A percentile compares a stretch with the other conserved stretches of the same genome.
phyloP scores from a whole-genome alignment of 2,113 vertebrate species.

The Zosterops japonicus region DNA sequence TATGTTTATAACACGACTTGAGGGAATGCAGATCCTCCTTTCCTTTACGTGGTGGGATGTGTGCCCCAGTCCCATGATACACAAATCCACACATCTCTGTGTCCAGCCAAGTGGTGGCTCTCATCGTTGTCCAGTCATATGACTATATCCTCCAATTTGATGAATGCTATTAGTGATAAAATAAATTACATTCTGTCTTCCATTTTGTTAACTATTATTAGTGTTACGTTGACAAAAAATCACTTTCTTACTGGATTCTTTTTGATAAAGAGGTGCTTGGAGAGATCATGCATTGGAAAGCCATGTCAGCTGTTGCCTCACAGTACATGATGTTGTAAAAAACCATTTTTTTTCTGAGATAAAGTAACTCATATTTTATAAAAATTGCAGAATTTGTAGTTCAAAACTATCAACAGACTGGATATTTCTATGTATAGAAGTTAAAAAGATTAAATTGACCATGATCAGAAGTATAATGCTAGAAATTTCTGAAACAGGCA shows the following conservation, averaged over 20 bases:
- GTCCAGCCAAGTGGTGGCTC: background rate
- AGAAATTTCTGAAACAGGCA: background rate
- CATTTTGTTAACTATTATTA: background rate
- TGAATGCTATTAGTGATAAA: background rate
- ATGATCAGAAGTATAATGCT: background rate
- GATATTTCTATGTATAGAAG: background rate
- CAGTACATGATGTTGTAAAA: background rate
- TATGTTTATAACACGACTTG: background rate
- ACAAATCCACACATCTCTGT: background rate
- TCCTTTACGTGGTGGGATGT: background rate
- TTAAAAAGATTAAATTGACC: background rate
- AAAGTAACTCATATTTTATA: background rate
- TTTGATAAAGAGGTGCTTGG: background rate
- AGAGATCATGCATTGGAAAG: background rate
- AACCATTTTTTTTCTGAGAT: background rate
- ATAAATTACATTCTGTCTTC: background rate
- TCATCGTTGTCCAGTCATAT: background rate
- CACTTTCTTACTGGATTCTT: background rate
- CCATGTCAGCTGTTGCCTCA: background rate
- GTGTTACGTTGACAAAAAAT: background rate
- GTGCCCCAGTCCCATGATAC: background rate
- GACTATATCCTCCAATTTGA: background rate
- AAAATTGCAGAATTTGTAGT: background rate
- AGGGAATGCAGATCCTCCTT: background rate
- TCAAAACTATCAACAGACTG: background rate